Percentiles rank a stretch among this genome's conserved stretches.
Conservation (phyloP, 2,888 invertebrate species). For the Coleophora deauratella region DNA sequence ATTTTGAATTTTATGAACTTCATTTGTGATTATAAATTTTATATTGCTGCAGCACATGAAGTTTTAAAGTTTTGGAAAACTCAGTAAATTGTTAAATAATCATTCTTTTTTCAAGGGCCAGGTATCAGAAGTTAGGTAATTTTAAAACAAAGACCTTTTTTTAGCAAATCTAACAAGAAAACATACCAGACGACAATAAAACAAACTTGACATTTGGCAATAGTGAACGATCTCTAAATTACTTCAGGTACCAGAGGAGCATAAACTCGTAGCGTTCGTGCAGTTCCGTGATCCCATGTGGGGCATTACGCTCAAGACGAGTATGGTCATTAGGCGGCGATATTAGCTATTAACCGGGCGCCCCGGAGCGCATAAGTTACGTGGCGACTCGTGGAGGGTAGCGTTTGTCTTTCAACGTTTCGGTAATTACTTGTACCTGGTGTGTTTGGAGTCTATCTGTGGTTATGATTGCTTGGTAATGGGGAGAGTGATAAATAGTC, state of each 20-base stretch:
- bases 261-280: constrained; percentile 33
- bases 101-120: no score
- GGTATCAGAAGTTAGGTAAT: no score
- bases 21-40: no score
- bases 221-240: constrained; percentile 33
- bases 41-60: no score
- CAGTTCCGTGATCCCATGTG: constrained; percentile 48
- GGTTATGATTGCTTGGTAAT: not conserved
- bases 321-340: constrained; percentile 70
- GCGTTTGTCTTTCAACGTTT: constrained; percentile 45
- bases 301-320: constrained; percentile 64
- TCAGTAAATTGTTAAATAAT: no score
- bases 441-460: not conserved
- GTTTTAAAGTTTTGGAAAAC: no score
- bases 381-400: constrained; percentile 30
- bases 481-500: no score
- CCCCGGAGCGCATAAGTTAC: constrained; percentile 56
- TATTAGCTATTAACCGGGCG: constrained; percentile 71
- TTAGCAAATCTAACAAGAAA: no score
- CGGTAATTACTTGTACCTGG: constrained; percentile 25
- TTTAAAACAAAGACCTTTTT: no score
- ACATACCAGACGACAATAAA: not conserved
- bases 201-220: constrained; percentile 12
- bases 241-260: constrained; percentile 27
- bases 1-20: no score